Conservation (phyloP, 2,888 invertebrate genomes). For the Lutraria lutraria region DNA sequence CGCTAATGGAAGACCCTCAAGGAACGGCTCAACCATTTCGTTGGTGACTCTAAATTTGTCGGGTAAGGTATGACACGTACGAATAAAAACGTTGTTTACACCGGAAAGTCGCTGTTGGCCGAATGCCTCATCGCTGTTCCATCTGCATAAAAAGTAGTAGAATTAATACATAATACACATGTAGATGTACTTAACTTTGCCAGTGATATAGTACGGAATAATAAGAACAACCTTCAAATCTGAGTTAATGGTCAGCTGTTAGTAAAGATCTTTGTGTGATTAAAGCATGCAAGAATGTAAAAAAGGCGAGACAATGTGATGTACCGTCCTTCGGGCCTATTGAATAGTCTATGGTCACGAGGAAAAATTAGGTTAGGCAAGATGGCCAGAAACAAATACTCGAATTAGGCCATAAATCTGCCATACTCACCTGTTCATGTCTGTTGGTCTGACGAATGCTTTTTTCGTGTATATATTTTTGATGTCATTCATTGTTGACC, state of each 20-base stretch:
- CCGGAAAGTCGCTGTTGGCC: conserved; percentile 87
- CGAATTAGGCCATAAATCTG: neutral
- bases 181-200: neutral
- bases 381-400: too few relatives aligned
- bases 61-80: conserved; percentile 85
- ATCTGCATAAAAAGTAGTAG: conserved; percentile 54
- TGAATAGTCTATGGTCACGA: too few relatives aligned
- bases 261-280: too few relatives aligned
- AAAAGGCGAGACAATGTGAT: too few relatives aligned
- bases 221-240: too few relatives aligned
- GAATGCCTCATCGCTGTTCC: conserved; percentile 85
- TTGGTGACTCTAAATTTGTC: conserved; percentile 81
- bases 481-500: conserved; percentile 83
- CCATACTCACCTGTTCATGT: conserved; percentile 51
- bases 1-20: conserved; percentile 55
- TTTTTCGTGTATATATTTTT: conserved; percentile 79
- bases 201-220: too few relatives aligned
- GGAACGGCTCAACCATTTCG: conserved; percentile 60
- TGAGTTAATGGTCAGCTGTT: too few relatives aligned
- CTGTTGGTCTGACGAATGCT: conserved; percentile 62
- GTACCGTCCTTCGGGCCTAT: too few relatives aligned
- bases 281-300: too few relatives aligned
- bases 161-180: too few relatives aligned
- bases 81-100: conserved; percentile 85
- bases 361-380: too few relatives aligned